Percentiles rank a stretch among this genome's conserved stretches.
phyloP scores from a whole-genome alignment of 1,140 invertebrate species.

The Papilio dardanus region DNA sequence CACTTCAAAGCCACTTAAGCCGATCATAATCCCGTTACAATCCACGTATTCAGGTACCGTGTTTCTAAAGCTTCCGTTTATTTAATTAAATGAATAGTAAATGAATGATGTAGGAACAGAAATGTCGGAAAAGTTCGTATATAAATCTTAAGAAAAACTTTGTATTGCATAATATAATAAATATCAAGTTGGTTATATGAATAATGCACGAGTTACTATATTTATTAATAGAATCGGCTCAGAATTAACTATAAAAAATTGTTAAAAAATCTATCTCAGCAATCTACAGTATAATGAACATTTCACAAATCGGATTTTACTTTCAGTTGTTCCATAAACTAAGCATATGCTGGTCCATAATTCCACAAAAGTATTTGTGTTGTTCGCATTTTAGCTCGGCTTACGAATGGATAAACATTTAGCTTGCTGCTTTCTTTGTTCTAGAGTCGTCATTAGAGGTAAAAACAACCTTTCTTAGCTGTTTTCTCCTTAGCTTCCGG shows the following conservation, averaged over 20 bases:
- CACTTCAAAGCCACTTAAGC: constrained; percentile 30
- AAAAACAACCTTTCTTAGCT: constrained; percentile 25
- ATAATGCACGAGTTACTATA: too few relatives aligned
- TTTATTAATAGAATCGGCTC: too few relatives aligned
- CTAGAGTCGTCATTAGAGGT: constrained; percentile 26
- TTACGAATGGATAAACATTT: constrained; percentile 24
- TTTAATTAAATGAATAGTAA: constrained; percentile 8
- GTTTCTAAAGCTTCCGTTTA: background rate
- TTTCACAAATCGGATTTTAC: too few relatives aligned
- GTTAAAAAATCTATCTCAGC: too few relatives aligned
- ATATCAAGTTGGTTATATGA: too few relatives aligned
- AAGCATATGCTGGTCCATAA: background rate
- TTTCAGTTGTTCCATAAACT: background rate
- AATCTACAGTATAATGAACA: too few relatives aligned
- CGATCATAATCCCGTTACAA: constrained; percentile 28
- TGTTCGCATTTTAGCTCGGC: background rate
- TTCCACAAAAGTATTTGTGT: background rate
- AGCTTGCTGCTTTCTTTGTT: constrained; percentile 15
- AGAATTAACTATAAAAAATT: too few relatives aligned
- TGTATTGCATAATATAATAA: too few relatives aligned
- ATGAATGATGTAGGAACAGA: background rate
- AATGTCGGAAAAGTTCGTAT: background rate
- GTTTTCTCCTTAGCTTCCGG: constrained; percentile 22
- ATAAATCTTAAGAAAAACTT: background rate
- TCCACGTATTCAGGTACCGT: constrained; percentile 17